Evolutionary conservation across 2,888 invertebrate species (phyloP), one percentile per base, ranked within the genome.

Genomic region (Mesorhabditis spiculigera): DNA sequence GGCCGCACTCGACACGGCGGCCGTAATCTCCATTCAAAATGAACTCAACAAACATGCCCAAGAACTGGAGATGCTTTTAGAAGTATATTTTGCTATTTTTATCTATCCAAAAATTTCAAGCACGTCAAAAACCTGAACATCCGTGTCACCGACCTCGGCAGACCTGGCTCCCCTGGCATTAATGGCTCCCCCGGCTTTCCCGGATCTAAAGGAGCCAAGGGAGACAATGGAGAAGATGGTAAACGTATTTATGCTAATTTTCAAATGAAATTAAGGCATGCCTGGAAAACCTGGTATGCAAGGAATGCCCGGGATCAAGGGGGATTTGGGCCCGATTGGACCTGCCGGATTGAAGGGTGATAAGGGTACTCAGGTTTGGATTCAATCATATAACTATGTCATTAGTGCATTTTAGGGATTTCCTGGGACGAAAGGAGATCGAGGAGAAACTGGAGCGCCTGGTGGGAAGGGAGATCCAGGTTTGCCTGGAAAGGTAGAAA

Each of bases 261-360:
- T 41, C 61, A 42, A 50, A 16, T 45, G 2, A 28, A 5, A 44
- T 67, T 69, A 45, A 75, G 79, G 78, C 8, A 69, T 73, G 63
- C 69, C 66, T 58, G 79, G 79, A 63, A 73, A 74, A 67, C 76
- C 78, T 42, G 79, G 80, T 13, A 78, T 80, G 76, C 76, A 76
- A 68, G 80, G 80, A 61, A 78, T 80, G 16, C 80, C 80, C 5
- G 80, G 80, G 63, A 75, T 78, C 16, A 80, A 80, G 68, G 80
- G 80, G 69, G 76, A 76, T 16, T 73, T 79, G 68, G 81, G 81
- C 66, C 78, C 78, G 28, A 69, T 78, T 43, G 81, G 81, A 50
- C 79, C 81, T 4, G 75, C 76, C n/a, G 81, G 81, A 44, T 75
- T 78, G 75, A 81, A 81, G 58, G 81, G 81, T 64, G 81, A 81